Base-by-base conservation (phyloP, 2,888 invertebrate species). In the Agonopterix heracliana region DNA sequence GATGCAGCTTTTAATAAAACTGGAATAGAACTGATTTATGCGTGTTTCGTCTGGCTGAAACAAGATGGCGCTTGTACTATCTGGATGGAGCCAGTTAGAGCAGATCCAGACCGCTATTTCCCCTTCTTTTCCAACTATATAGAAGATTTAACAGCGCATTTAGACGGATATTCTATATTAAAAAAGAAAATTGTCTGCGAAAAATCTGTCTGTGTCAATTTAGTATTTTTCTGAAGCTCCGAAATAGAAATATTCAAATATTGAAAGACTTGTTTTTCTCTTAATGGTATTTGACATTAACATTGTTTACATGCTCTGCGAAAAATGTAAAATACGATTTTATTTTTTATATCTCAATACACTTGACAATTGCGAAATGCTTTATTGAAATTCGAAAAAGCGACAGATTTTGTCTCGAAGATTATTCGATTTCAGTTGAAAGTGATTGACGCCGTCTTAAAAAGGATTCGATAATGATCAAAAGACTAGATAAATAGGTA, bases 31-130 rank as follows among this genome's bases (percentile, higher is more conserved):
- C 72, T 78, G 81, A 80, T 78, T 79, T 78, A 80, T 78, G 69
- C 70, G 68, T 77, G 68, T 78, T 78, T 75, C 74, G 75, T 78
- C 74, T 73, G 70, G 71, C 64, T 60, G 64, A 68, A 71, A 74
- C 79, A 78, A 76, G 78, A 78, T 77, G 77, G 77, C 73, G 68
- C 54, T 62, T 60, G 73, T 74, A 78, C 80, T 81, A 79, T 80
- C 75, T 76, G 76, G 73, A 73, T 72, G 63, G 57, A 74, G 67
- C 72, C 63, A 63, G 70, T 68, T 68, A 64, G 60, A 67, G 70
- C 68, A 59, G 63, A 57, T 67, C 56, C 58, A 58, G 63, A 69
- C 68, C 64, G 67, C 77, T 73, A 74, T 78, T 76, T 78, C 73
- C 69, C 68, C 66, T 71, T 68, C 69, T 71, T 72, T 68, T 62